Conservation (phyloP, 2,113 vertebrate species). For the Geococcyx californianus region DNA sequence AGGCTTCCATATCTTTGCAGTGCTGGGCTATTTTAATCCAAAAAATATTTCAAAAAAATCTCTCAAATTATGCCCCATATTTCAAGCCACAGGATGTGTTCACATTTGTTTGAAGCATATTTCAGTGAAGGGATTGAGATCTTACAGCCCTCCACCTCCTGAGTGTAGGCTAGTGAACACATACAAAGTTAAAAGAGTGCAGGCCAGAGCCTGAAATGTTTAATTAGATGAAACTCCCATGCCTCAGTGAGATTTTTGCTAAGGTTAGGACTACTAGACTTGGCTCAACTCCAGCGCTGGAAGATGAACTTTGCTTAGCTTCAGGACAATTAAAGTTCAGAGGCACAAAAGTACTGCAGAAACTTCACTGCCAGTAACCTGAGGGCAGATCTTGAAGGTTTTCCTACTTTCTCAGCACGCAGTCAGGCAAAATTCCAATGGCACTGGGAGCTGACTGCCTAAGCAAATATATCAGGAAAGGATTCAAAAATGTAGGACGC, state of each 20-base stretch:
- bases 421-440: neutral
- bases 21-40: neutral
- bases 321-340: constrained; percentile 34
- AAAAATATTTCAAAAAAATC: neutral
- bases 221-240: neutral
- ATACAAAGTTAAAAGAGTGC: neutral
- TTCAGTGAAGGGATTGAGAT: neutral
- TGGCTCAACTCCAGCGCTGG: neutral
- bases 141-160: neutral
- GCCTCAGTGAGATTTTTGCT: neutral
- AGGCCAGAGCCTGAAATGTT: neutral
- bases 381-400: neutral
- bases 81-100: neutral
- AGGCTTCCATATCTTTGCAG: neutral
- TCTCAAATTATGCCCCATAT: neutral
- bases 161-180: neutral
- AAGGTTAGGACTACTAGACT: neutral
- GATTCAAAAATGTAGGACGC: neutral
- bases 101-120: neutral
- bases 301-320: constrained; percentile 25
- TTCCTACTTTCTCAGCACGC: neutral
- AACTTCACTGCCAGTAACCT: neutral
- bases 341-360: neutral
- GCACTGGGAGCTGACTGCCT: neutral
- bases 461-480: neutral